phyloP scores from a whole-genome alignment of 2,888 invertebrate species.

The Anagyrus pseudococci region DNA sequence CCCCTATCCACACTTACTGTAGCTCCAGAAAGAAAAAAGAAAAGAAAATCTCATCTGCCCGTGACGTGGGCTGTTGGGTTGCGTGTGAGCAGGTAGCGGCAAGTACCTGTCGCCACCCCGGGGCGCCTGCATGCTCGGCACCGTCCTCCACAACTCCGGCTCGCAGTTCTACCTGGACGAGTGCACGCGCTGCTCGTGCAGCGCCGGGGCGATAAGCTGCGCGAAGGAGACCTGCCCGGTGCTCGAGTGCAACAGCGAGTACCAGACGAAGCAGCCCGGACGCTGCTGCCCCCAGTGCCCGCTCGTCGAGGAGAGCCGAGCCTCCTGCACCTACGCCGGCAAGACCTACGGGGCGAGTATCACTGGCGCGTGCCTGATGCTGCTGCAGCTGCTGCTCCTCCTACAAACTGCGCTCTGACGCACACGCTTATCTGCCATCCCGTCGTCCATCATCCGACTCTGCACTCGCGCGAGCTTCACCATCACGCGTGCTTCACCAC shows the following conservation, averaged over 20 bases:
- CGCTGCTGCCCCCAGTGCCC: conserved; percentile 82
- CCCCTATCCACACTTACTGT: no score
- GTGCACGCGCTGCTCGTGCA: conserved; percentile 86
- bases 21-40: no score
- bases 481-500: no score
- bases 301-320: conserved; percentile 72
- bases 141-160: conserved; percentile 71
- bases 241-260: conserved; percentile 81
- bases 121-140: conserved; percentile 74
- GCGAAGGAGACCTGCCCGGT: conserved; percentile 85
- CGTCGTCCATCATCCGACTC: no score
- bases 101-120: conserved; percentile 63
- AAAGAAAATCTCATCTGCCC: no score
- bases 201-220: conserved; percentile 82
- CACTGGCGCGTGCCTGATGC: conserved; percentile 15
- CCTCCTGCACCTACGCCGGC: conserved; percentile 72
- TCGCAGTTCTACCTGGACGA: conserved; percentile 73
- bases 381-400: conserved; percentile 14
- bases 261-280: conserved; percentile 71
- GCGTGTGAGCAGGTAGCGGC: conserved; percentile 58
- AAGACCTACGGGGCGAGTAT: conserved; percentile 74
- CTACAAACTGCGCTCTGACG: no score
- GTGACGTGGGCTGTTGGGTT: no score
- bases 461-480: no score
- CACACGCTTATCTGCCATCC: no score